Evolutionary conservation across 2,113 vertebrate genomes (phyloP).

Genomic region (Alexandromys fortis): DNA sequence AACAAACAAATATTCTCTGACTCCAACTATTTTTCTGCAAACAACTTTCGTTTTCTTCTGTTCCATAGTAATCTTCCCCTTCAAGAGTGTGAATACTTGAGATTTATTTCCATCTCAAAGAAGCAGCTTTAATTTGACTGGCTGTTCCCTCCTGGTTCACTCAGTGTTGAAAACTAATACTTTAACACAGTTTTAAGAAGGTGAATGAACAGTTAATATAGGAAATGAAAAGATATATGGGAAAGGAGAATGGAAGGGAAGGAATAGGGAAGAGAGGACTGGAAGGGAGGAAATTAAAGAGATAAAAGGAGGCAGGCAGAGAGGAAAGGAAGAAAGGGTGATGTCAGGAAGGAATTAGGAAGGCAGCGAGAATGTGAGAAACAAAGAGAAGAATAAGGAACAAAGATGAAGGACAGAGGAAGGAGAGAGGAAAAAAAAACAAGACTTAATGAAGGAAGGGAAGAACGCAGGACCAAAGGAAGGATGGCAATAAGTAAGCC

Average conservation of each 20-base stretch:
- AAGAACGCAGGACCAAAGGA: too few relatives aligned
- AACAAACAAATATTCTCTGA: too few relatives aligned
- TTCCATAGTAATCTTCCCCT: not conserved
- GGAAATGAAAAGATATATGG: not conserved
- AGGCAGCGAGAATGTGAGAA: not conserved
- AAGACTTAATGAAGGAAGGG: too few relatives aligned
- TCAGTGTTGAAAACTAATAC: not conserved
- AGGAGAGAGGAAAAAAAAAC: not conserved
- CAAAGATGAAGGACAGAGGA: not conserved
- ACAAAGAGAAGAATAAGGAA: too few relatives aligned
- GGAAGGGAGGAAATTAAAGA: too few relatives aligned
- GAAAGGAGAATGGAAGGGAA: not conserved
- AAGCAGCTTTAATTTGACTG: not conserved
- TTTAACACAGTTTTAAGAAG: not conserved
- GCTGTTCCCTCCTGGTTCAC: not conserved
- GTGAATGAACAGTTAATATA: not conserved
- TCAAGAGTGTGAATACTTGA: not conserved
- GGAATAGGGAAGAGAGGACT: not conserved
- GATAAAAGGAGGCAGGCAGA: too few relatives aligned
- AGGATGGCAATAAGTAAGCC: not conserved
- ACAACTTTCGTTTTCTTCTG: not conserved
- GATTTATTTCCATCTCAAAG: not conserved
- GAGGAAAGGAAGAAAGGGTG: too few relatives aligned
- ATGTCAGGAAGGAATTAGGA: not conserved
- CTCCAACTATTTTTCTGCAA: not conserved